Percentiles rank a stretch among this genome's conserved stretches.
Evolutionary conservation across 92 coral and sea anemone species (phyloP).

Genomic region (Palythoa grandis): DNA sequence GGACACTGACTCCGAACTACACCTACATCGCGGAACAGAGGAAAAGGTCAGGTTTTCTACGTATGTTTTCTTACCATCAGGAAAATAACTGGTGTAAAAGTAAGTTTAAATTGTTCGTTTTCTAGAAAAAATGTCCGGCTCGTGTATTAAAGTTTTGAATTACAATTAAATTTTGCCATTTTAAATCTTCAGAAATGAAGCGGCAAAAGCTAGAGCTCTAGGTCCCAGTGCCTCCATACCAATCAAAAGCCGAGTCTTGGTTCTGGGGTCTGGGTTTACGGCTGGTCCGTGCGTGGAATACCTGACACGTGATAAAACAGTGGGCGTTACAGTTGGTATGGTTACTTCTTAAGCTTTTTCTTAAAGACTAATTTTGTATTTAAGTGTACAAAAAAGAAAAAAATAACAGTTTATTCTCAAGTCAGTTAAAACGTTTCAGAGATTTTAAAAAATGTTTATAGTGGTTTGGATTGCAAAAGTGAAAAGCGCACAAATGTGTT

Average conservation of each 20-base stretch:
- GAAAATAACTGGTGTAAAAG: not conserved
- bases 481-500: too few relatives aligned
- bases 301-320: conserved; percentile 82
- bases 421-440: too few relatives aligned
- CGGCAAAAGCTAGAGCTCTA: conserved; percentile 80
- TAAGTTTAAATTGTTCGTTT: not conserved
- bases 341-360: not conserved
- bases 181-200: conserved; percentile 61
- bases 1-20: conserved; percentile 80
- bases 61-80: not conserved
- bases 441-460: too few relatives aligned
- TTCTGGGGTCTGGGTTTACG: conserved; percentile 91
- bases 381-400: too few relatives aligned
- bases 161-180: not conserved
- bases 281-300: conserved; percentile 90
- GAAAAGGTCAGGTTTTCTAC: conserved; percentile 68
- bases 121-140: not conserved
- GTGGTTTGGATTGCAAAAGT: too few relatives aligned
- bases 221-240: conserved; percentile 76
- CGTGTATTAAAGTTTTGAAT: not conserved
- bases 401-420: too few relatives aligned
- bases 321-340: conserved; percentile 88
- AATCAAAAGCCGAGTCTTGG: conserved; percentile 77
- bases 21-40: conserved; percentile 87
- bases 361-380: not conserved